Evolutionary conservation across 2,888 invertebrate genomes (phyloP).

Genomic region (Dermolepida albohirtum): DNA sequence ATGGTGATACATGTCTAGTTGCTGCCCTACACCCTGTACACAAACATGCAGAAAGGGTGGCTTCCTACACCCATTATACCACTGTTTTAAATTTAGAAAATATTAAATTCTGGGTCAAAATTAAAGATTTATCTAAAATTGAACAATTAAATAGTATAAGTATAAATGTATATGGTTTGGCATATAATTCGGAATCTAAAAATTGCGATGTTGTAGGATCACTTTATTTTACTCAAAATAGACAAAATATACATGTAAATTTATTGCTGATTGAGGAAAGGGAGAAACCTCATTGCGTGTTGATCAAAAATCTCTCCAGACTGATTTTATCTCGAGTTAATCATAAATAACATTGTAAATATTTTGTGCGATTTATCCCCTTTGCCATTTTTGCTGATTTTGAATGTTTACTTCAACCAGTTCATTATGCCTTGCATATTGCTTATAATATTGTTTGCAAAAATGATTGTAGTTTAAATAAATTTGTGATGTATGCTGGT

Average conservation of each 20-base stretch:
- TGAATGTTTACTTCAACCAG: no score
- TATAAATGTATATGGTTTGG: slow-evolving; percentile 44
- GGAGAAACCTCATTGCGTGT: slow-evolving; percentile 34
- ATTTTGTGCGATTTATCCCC: no score
- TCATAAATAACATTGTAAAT: no score
- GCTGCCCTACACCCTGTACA: no score
- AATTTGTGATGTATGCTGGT: no score
- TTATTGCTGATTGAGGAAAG: slow-evolving; percentile 15
- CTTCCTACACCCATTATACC: no score
- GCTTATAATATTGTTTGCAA: no score
- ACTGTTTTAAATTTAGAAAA: slow-evolving; percentile 45
- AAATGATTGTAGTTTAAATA: no score
- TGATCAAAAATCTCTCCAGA: slow-evolving; percentile 38
- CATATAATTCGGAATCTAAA: background rate
- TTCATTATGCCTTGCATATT: no score
- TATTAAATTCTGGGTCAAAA: slow-evolving; percentile 49
- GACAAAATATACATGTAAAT: slow-evolving; percentile 9
- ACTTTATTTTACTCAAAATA: slow-evolving; percentile 28
- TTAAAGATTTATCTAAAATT: slow-evolving; percentile 44
- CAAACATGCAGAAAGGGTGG: no score
- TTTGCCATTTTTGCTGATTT: no score
- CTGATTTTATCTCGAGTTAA: slow-evolving; percentile 8
- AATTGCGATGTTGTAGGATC: slow-evolving; percentile 27
- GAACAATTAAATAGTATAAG: slow-evolving; percentile 38
- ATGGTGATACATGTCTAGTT: no score